Evolutionary conservation across 2,888 invertebrate genomes (phyloP), one percentile per base, ranked within the genome.

Genomic region (Margaritifera margaritifera): DNA sequence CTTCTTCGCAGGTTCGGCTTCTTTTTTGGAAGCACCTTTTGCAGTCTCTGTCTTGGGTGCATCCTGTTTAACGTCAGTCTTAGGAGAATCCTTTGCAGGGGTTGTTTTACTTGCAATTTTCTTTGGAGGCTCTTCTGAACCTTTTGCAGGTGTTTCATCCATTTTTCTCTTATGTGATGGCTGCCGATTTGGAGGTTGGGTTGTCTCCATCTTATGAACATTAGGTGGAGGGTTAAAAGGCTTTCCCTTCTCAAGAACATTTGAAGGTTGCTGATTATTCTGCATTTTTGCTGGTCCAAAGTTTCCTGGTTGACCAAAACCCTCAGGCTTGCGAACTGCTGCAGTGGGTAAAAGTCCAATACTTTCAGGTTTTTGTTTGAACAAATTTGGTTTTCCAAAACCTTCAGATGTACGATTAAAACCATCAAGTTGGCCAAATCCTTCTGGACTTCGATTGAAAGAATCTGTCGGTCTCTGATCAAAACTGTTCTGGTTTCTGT

Each of bases 1-100:
- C 52, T 71, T 69, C 50, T 64, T 57, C 5, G 69, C 64, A 31
- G 62, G 61, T 22, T 55, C 50, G 15, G 42, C 25, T 66, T 64
- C 27, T 64, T 66, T 4, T 59, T 25, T n/a, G 67, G 61, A 24
- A 64, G 64, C 22, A 42, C 62, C 19, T 62, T 54, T 52, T 31
- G 56, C 27, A 20, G 50, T n/a, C 6, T 31, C 31, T 42, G 52
- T 50, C 15, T 55, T 27, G 27, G 31, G 18, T 6, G 19, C 6
- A 22, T 31, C 22, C 55, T 8, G 56, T 22, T 19, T 22, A 15
- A 5, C n/a, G 19, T 54, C n/a, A 18, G 20, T 4, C 50, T 25
- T 20, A 6, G 25, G 4, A 25, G 27, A 24, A n/a, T 25, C 64
- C 24, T 15, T 18, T 3, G 25, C 24, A 56, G 56, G 19, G 1